phyloP scores from a whole-genome alignment of 2,113 vertebrate genomes.

The Barbus barbus region DNA sequence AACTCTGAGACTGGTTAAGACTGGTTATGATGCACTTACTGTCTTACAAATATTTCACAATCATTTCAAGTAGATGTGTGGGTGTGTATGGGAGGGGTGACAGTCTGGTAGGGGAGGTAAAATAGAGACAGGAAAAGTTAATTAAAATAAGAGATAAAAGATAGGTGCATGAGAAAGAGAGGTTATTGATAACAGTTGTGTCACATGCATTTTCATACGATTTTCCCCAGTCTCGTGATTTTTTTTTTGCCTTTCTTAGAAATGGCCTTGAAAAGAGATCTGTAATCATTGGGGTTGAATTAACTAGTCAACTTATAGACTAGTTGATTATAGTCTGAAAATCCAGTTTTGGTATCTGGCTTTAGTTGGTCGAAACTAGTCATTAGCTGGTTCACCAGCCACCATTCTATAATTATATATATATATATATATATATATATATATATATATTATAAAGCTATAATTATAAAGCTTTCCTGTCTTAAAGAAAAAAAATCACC shows the following conservation, averaged over 20 bases:
- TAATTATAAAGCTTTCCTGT: not conserved
- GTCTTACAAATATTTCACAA: not conserved
- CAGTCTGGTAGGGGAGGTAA: not conserved
- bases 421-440: too few species aligned
- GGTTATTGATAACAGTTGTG: not conserved
- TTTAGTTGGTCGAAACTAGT: not conserved
- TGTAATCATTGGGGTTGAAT: not conserved
- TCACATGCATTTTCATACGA: not conserved
- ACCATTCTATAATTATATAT: not conserved
- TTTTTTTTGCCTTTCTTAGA: not conserved
- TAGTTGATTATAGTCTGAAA: not conserved
- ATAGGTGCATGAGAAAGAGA: slow-evolving; percentile 5
- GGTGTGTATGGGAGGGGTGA: not conserved
- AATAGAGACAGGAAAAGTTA: not conserved
- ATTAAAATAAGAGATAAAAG: not conserved
- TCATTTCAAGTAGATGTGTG: not conserved
- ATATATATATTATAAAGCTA: too few species aligned
- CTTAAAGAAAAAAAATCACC: not conserved
- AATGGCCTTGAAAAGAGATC: not conserved
- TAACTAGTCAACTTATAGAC: not conserved
- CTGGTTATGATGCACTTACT: too few species aligned
- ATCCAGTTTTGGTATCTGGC: not conserved
- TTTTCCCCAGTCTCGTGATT: too few species aligned
- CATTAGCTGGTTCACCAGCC: not conserved
- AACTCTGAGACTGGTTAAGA: not conserved